A percentile compares a stretch with the other conserved stretches of the same genome.
Evolutionary conservation across 1,140 invertebrate species (phyloP).

Genomic region (Solenopsis fugax): DNA sequence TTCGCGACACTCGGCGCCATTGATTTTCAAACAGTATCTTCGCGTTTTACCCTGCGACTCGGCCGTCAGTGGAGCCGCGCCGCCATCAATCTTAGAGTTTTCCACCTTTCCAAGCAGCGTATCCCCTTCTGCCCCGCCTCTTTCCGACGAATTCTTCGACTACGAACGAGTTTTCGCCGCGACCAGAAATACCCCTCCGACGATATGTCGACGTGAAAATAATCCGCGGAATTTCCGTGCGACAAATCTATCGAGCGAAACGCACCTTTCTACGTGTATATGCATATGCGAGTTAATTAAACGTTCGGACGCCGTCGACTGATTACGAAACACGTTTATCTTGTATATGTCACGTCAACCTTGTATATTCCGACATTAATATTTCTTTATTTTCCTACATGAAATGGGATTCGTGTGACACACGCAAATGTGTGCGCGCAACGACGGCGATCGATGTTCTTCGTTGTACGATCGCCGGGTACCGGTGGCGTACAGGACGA

Average conservation of each 20-base stretch:
- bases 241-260: not conserved
- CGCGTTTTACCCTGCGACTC: slow-evolving; percentile 54
- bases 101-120: slow-evolving; percentile 65
- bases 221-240: not conserved
- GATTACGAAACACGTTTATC: slow-evolving; percentile 17
- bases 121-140: not conserved
- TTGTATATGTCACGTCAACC: not conserved
- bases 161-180: too few species aligned
- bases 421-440: not conserved
- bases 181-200: too few species aligned
- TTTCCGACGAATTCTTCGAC: too few species aligned
- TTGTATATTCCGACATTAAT: slow-evolving; percentile 16
- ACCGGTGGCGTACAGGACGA: slow-evolving; percentile 8
- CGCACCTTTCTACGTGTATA: not conserved
- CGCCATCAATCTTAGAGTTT: slow-evolving; percentile 68
- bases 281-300: slow-evolving; percentile 16
- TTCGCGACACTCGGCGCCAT: slow-evolving; percentile 60
- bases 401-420: not conserved
- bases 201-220: slow-evolving; percentile 27
- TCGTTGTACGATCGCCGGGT: slow-evolving; percentile 16
- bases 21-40: slow-evolving; percentile 65
- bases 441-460: slow-evolving; percentile 40
- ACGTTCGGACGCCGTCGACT: not conserved
- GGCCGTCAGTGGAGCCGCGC: slow-evolving; percentile 45
- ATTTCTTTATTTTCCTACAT: slow-evolving; percentile 33